phyloP scores from a whole-genome alignment of 2,113 vertebrate species.

The Mus musculus region DNA sequence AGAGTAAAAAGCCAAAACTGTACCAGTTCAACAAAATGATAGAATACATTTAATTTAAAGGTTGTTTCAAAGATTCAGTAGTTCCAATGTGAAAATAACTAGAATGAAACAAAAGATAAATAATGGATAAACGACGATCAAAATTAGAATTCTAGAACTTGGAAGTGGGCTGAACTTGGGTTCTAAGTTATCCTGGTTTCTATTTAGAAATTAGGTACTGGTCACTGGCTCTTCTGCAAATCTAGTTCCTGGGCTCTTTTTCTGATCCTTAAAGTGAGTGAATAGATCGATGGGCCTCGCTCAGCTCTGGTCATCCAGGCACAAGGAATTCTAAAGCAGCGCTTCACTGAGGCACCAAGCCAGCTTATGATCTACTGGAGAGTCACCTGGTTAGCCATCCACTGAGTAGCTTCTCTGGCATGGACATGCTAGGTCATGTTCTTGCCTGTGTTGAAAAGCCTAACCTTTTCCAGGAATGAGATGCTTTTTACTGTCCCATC shows the following conservation, averaged over 20 bases:
- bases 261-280: slow-evolving; percentile 6
- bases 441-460: slow-evolving; percentile 33
- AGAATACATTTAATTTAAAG: slow-evolving; percentile 23
- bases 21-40: slow-evolving; percentile 9
- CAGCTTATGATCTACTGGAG: neutral
- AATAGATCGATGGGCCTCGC: neutral
- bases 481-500: slow-evolving; percentile 1
- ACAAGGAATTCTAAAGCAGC: neutral
- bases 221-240: neutral
- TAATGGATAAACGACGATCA: neutral
- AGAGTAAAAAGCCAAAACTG: neutral
- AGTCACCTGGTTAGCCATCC: neutral
- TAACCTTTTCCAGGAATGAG: neutral
- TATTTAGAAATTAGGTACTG: neutral
- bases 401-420: slow-evolving; percentile 1
- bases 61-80: slow-evolving; percentile 35
- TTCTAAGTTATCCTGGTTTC: slow-evolving; percentile 1
- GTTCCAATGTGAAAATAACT: neutral
- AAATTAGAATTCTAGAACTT: slow-evolving; percentile 48
- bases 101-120: slow-evolving; percentile 35
- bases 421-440: neutral
- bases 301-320: neutral
- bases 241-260: neutral
- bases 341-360: neutral
- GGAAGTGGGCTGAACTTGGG: neutral